Evolutionary conservation across 1,140 invertebrate genomes (phyloP).

Genomic region (Zaprionus taronus): DNA sequence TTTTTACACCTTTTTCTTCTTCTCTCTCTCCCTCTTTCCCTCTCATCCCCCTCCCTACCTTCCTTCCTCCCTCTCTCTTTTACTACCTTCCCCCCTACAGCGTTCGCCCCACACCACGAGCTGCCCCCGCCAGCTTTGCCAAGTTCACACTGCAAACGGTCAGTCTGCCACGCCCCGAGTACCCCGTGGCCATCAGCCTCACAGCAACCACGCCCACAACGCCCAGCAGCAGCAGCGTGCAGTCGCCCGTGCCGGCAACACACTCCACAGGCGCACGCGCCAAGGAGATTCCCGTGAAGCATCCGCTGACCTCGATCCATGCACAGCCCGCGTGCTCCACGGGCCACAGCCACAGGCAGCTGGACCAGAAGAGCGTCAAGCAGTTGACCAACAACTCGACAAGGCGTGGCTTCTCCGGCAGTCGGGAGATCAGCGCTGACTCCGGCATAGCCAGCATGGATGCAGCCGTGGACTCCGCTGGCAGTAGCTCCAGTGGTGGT

Average conservation of each 20-base stretch:
- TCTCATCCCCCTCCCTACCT: too few species aligned
- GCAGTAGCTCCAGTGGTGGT: slow-evolving; percentile 64
- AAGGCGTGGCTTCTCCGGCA: slow-evolving; percentile 83
- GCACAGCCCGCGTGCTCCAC: slow-evolving; percentile 52
- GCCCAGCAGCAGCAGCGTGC: slow-evolving; percentile 73
- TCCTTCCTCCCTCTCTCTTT: too few species aligned
- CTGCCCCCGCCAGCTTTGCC: slow-evolving; percentile 75
- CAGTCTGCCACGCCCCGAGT: slow-evolving; percentile 89
- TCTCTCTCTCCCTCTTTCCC: background rate
- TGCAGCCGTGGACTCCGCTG: slow-evolving; percentile 83
- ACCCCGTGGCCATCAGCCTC: slow-evolving; percentile 86
- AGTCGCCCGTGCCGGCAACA: slow-evolving; percentile 51
- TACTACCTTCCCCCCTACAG: slow-evolving; percentile 26
- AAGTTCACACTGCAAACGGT: slow-evolving; percentile 91
- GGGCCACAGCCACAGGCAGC: slow-evolving; percentile 57
- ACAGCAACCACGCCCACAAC: slow-evolving; percentile 77
- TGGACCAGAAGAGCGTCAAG: slow-evolving; percentile 90
- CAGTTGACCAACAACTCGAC: slow-evolving; percentile 88
- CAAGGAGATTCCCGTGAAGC: slow-evolving; percentile 55
- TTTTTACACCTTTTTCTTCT: background rate
- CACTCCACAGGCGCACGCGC: slow-evolving; percentile 55
- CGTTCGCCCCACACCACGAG: slow-evolving; percentile 72
- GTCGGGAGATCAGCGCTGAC: slow-evolving; percentile 86
- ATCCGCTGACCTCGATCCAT: slow-evolving; percentile 72
- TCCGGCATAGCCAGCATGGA: slow-evolving; percentile 87